Conservation (phyloP, 2,888 invertebrate genomes). For the Caenorhabditis becei region DNA sequence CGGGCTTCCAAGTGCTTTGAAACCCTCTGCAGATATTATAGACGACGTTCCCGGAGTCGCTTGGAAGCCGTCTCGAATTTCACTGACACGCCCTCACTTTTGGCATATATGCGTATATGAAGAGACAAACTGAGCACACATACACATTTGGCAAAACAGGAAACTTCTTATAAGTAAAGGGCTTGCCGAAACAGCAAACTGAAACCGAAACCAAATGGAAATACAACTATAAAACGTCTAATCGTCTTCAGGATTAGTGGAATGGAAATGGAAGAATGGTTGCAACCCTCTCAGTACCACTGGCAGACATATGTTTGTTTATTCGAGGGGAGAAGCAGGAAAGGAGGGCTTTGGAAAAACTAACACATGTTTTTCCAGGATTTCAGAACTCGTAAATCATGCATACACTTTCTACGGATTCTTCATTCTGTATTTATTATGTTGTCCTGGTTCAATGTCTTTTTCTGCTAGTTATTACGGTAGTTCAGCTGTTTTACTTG, state of each 20-base stretch:
- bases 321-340: not conserved
- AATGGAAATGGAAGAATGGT: constrained; percentile 9
- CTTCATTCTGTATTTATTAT: too few relatives aligned
- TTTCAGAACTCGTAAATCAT: not conserved
- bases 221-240: constrained; percentile 30
- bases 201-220: constrained; percentile 16
- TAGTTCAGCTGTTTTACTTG: too few relatives aligned
- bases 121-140: constrained; percentile 40
- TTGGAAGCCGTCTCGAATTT: constrained; percentile 27
- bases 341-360: not conserved
- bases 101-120: constrained; percentile 21
- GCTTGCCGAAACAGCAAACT: not conserved
- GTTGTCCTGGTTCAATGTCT: too few relatives aligned
- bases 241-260: constrained; percentile 30
- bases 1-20: constrained; percentile 1
- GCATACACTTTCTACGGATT: too few relatives aligned
- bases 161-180: constrained; percentile 37
- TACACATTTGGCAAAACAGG: constrained; percentile 51
- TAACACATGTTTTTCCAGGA: constrained; percentile 1
- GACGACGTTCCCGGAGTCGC: not conserved
- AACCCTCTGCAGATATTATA: not conserved
- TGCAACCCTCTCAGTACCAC: not conserved
- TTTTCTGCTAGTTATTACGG: too few relatives aligned
- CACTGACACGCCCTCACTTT: constrained; percentile 14
- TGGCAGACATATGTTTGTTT: constrained; percentile 22